Conservation (phyloP, 2,888 invertebrate species). For the Lepidochitona cinerea region DNA sequence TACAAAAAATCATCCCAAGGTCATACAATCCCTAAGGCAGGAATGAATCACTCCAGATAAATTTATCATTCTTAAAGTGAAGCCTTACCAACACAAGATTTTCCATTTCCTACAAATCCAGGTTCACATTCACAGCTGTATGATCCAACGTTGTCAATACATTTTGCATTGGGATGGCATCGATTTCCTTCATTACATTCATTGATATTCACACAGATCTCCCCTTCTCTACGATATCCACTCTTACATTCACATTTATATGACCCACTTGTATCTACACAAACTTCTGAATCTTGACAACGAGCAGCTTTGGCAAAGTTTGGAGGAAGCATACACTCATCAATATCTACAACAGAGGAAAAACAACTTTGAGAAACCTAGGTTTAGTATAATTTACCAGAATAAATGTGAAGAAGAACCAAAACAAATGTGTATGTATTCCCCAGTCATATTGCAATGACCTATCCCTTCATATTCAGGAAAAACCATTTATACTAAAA, state of each 20-base stretch:
- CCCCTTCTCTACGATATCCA: not conserved
- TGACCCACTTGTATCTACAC: not conserved
- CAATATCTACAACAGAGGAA: not conserved
- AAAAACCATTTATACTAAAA: no score
- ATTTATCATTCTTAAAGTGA: no score
- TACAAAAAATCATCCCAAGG: no score
- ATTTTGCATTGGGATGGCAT: not conserved
- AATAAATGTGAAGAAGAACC: no score
- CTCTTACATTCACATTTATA: not conserved
- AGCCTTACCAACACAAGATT: not conserved
- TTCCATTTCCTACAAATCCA: not conserved
- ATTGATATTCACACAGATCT: not conserved
- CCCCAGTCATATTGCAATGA: no score
- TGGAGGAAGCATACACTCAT: not conserved
- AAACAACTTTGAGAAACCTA: no score
- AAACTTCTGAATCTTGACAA: not conserved
- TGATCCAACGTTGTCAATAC: constrained; percentile 2
- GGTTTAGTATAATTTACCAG: no score
- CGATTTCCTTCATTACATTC: not conserved
- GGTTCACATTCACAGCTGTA: not conserved
- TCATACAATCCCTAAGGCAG: no score
- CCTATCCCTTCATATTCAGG: no score
- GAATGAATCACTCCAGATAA: no score
- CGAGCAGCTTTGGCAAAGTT: not conserved
- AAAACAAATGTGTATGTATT: no score